Conservation (phyloP, 2,797 vertebrate genomes). For the Chanos chanos region DNA sequence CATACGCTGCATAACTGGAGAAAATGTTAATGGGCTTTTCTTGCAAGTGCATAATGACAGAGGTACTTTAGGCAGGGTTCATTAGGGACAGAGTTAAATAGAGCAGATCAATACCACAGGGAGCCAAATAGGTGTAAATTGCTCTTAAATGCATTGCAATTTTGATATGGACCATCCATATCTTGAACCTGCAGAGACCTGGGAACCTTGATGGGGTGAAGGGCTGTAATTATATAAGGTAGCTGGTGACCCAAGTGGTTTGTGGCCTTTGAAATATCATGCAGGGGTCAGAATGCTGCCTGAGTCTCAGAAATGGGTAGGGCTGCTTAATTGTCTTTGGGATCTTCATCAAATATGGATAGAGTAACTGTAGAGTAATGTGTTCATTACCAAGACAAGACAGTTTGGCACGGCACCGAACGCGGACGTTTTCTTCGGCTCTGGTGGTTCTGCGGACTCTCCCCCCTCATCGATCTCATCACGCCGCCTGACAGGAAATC, state of each 20-base stretch:
- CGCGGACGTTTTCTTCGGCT: constrained; percentile 46
- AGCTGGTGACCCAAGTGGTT: neutral
- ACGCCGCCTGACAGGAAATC: constrained; percentile 71
- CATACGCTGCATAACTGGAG: constrained; percentile 33
- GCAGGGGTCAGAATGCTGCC: neutral
- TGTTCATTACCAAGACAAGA: constrained; percentile 67
- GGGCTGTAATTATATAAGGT: neutral
- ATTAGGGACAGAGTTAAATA: constrained; percentile 62
- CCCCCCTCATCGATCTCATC: constrained; percentile 61
- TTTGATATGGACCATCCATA: constrained; percentile 63
- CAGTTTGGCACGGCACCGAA: constrained; percentile 44
- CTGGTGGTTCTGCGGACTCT: constrained; percentile 1
- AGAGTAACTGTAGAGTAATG: constrained; percentile 59
- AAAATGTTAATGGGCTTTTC: constrained; percentile 63
- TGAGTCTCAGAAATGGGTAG: constrained; percentile 13
- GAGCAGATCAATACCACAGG: constrained; percentile 61
- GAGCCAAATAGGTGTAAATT: constrained; percentile 56
- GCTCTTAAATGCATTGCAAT: constrained; percentile 71
- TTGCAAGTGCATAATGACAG: constrained; percentile 39
- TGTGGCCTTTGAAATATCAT: neutral
- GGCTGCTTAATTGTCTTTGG: constrained; percentile 58
- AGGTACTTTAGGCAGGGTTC: constrained; percentile 49
- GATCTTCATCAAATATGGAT: constrained; percentile 74
- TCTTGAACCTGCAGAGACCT: constrained; percentile 46
- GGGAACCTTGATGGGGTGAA: neutral